Base-by-base conservation (phyloP, 2,888 invertebrate species). In the Atherix ibis region DNA sequence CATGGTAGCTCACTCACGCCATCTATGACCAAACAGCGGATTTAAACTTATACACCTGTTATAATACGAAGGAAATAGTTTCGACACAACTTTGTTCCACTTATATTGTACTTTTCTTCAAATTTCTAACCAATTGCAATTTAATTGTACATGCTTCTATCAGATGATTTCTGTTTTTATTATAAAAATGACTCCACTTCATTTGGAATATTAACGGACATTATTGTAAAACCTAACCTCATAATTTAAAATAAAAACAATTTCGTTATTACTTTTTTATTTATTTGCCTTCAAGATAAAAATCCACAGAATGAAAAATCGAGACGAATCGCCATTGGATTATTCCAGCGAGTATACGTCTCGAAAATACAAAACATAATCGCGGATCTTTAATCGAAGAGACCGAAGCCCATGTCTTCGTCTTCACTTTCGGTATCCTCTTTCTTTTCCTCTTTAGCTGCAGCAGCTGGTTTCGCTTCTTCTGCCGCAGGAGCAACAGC, bases 321-420 rank as follows among this genome's bases (percentile, higher is more conserved):
- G n/a, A n/a, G n/a, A n/a, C n/a, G n/a, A 37, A 62, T 29, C 48
- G 52, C 28, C 55, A 54, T 35, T 30, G 26, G 30, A 30, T 10
- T 19, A 29, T 16, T 27, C 30, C 35, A 40, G 32, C 43, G 39
- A 43, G 30, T 37, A 38, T 39, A 29, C 38, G 34, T 36, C 28
- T 29, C 25, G 18, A 28, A 18, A 25, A 9, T n/a, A 17, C 22
- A 17, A 29, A 9, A 5, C 10, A 16, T n/a, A 5, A 15, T 4
- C 8, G 10, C 12, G 18, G n/a, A n/a, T 27, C 35, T 45, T 71
- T 83, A 87, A 63, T 85, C 87, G 56, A 87, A 88, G 16, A 88
- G 77, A 63, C 92, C 94, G 64, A 97, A 91, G 63, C 95, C 95
- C 92, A 97, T 92, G 63, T 94, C 95, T 50, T 94, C 94, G 52